A percentile compares a stretch with the other conserved stretches of the same genome.
Evolutionary conservation across 2,113 vertebrate species (phyloP).

Genomic region (Hyperopisus bebe): DNA sequence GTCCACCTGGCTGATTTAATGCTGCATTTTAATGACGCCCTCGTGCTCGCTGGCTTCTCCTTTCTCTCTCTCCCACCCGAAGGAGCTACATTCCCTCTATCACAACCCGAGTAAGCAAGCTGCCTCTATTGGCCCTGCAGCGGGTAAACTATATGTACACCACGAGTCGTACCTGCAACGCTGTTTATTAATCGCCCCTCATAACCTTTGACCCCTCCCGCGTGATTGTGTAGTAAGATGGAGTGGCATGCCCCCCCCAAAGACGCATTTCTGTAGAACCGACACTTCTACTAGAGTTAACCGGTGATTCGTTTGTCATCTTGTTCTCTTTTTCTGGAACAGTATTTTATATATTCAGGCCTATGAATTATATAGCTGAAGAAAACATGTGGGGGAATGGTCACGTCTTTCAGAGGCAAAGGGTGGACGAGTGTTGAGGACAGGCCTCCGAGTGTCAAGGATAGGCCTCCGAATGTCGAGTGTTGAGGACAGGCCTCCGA

Average conservation of each 20-base stretch:
- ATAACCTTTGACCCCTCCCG: neutral
- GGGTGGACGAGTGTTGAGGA: neutral
- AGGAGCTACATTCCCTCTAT: neutral
- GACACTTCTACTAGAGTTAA: neutral
- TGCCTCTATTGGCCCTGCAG: neutral
- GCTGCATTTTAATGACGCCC: conserved; percentile 20
- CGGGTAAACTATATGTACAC: neutral
- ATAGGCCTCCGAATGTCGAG: no score
- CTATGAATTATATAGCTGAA: neutral
- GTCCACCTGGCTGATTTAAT: conserved; percentile 40
- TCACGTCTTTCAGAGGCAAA: neutral
- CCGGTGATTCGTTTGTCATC: neutral
- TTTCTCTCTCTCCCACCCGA: neutral
- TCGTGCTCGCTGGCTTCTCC: neutral
- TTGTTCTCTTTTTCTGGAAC: neutral
- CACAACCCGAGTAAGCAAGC: conserved; percentile 2
- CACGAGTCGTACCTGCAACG: neutral
- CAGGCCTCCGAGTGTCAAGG: no score
- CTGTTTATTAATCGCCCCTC: neutral
- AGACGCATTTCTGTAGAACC: neutral
- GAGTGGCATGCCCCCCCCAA: neutral
- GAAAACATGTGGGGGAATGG: neutral
- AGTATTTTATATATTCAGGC: neutral
- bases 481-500: neutral
- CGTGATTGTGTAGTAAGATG: neutral